Conservation (phyloP, 2,888 invertebrate genomes). For the Eupithecia inturbata region DNA sequence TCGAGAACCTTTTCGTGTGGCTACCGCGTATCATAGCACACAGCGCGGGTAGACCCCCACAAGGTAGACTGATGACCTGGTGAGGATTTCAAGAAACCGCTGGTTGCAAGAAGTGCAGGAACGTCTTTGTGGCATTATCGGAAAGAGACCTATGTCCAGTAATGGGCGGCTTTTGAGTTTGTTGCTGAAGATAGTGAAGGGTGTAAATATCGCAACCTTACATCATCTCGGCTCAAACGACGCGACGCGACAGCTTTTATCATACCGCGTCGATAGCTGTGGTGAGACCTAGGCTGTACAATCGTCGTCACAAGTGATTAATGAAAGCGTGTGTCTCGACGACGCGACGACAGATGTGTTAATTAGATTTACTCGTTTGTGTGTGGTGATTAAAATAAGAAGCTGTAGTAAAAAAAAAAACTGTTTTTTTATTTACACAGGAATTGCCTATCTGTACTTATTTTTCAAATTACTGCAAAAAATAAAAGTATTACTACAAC, state of each 20-base stretch:
- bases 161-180: too few relatives aligned
- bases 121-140: too few relatives aligned
- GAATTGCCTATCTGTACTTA: too few relatives aligned
- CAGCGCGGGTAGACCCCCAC: neutral
- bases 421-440: too few relatives aligned
- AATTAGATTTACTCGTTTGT: constrained; percentile 66
- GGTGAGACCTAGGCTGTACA: constrained; percentile 42
- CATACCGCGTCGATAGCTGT: neutral
- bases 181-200: neutral
- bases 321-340: constrained; percentile 62
- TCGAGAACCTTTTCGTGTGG: neutral
- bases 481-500: too few relatives aligned
- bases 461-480: too few relatives aligned
- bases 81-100: neutral
- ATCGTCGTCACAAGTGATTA: constrained; percentile 61
- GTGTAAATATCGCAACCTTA: neutral
- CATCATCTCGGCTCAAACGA: neutral
- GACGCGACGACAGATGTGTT: constrained; percentile 64
- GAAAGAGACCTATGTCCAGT: too few relatives aligned
- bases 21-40: neutral
- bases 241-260: too few relatives aligned
- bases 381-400: neutral
- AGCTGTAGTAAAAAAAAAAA: neutral
- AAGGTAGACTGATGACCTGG: neutral
- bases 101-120: too few relatives aligned